A percentile compares a stretch with the other conserved stretches of the same genome.
phyloP scores from a whole-genome alignment of 2,888 invertebrate genomes.

The Exephanes ischioxanthus region DNA sequence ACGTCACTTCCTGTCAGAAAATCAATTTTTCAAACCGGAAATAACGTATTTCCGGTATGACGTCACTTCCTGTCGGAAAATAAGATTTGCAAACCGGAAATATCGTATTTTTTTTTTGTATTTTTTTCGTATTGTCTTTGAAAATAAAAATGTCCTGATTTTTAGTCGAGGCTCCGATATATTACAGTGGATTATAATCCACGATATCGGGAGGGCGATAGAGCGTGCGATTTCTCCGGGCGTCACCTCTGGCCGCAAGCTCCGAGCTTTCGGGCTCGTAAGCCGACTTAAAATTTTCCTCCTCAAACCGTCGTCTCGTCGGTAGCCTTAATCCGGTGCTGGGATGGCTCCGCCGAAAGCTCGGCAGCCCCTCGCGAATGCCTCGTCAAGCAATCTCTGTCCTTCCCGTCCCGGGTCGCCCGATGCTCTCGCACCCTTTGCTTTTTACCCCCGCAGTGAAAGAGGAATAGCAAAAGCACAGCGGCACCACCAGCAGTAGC shows the following conservation, averaged over 20 bases:
- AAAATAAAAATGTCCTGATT: not conserved
- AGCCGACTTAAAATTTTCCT: constrained; percentile 71
- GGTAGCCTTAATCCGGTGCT: constrained; percentile 82
- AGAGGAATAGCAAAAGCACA: constrained; percentile 60
- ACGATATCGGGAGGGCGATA: constrained; percentile 44
- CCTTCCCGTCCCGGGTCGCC: constrained; percentile 66
- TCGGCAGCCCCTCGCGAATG: constrained; percentile 80
- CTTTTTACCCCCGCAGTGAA: constrained; percentile 70
- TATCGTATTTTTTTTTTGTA: too few relatives aligned
- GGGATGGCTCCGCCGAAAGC: constrained; percentile 67
- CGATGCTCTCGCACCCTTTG: constrained; percentile 28
- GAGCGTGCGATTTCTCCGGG: constrained; percentile 52
- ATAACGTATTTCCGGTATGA: too few relatives aligned
- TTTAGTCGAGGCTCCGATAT: not conserved
- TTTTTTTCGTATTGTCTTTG: not conserved
- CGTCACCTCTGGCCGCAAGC: constrained; percentile 66
- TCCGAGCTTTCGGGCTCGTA: constrained; percentile 66
- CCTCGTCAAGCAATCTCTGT: constrained; percentile 82
- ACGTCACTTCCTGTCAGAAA: too few relatives aligned
- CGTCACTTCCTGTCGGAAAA: too few relatives aligned
- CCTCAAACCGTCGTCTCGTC: constrained; percentile 52
- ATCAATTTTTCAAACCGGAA: too few relatives aligned
- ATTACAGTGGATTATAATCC: constrained; percentile 16
- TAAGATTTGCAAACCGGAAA: too few relatives aligned
- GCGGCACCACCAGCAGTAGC: constrained; percentile 74